phyloP scores from a whole-genome alignment of 2,888 invertebrate genomes.

The Chouioia cunea region DNA sequence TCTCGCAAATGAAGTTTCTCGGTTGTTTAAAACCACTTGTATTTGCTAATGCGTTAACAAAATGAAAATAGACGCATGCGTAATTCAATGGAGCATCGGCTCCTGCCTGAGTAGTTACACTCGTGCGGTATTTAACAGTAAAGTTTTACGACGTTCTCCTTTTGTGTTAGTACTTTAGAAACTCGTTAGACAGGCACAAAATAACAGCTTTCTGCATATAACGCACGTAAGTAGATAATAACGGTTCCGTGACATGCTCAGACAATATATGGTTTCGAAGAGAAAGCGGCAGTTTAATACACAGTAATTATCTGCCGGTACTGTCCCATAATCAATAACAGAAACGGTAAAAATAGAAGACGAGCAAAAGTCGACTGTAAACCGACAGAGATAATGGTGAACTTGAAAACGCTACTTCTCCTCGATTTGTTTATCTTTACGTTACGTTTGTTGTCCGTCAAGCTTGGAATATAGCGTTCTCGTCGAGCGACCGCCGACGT shows the following conservation, averaged over 20 bases:
- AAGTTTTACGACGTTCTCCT: constrained; percentile 43
- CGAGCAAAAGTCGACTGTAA: constrained; percentile 39
- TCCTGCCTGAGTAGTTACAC: constrained; percentile 46
- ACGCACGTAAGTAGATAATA: constrained; percentile 49
- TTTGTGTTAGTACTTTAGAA: constrained; percentile 46
- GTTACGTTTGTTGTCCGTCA: no score
- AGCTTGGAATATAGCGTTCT: no score
- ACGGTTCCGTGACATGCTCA: constrained; percentile 48
- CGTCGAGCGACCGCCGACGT: no score
- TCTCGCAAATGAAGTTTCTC: no score
- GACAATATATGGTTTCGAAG: constrained; percentile 47
- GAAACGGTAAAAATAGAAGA: constrained; percentile 46
- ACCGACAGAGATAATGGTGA: constrained; percentile 42
- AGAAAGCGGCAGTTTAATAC: constrained; percentile 48
- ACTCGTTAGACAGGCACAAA: constrained; percentile 48
- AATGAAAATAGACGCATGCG: constrained; percentile 23
- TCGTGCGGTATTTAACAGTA: constrained; percentile 45
- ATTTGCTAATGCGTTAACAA: not conserved
- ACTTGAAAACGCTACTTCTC: constrained; percentile 8
- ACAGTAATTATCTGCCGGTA: constrained; percentile 47
- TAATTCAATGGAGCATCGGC: constrained; percentile 47
- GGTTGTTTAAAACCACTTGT: no score
- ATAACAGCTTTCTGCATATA: constrained; percentile 48
- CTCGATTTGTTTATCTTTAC: no score
- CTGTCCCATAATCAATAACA: constrained; percentile 48